Base-by-base conservation (phyloP, 2,888 invertebrate species). In the Chrysotoxum bicinctum region DNA sequence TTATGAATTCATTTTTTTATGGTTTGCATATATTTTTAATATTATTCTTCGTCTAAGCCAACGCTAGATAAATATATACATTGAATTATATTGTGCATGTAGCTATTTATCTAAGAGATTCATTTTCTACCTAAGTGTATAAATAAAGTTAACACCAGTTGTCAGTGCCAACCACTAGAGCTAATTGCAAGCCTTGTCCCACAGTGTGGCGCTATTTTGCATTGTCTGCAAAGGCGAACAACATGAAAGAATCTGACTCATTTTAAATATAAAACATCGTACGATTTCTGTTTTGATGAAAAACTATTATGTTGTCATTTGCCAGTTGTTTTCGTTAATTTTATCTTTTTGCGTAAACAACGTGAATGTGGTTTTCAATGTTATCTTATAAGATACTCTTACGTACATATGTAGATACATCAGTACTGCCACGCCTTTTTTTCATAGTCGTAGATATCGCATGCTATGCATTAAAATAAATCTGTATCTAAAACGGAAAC, bases 251-350 rank as follows among this genome's bases (percentile, higher is more conserved):
- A n/a, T n/a, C n/a, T 82, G 58, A 64, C 76, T 66, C 56, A 70
- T 14, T 35, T 66, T 19, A 58, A 69, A 43, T 54, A 45, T 12
- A 64, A 35, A 50, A 62, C 54, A 82, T 82, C 76, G 52, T 66
- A 76, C 14, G 81, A 82, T 76, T 16, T n/a, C 30, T 60, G 62
- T 69, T 81, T 81, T 64, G 32, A 35, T 66, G 32, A 35, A 66
- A 37, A 40, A 40, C 40, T 23, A 40, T 40, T 23, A 9, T 43
- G 58, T 14, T n/a, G 2, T 26, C 35, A 50, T 16, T 66, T 66
- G 21, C 48, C 32, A 48, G 48, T 64, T 48, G 5, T 8, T 45
- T 0, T 45, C 21, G 30, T 37, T 62, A 21, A 26, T 48, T 58
- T 40, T 58, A 52, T 37, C 66, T 50, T 58, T 35, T 19, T 62